Conservation (phyloP, 2,113 vertebrate genomes). For the Epinephelus moara region DNA sequence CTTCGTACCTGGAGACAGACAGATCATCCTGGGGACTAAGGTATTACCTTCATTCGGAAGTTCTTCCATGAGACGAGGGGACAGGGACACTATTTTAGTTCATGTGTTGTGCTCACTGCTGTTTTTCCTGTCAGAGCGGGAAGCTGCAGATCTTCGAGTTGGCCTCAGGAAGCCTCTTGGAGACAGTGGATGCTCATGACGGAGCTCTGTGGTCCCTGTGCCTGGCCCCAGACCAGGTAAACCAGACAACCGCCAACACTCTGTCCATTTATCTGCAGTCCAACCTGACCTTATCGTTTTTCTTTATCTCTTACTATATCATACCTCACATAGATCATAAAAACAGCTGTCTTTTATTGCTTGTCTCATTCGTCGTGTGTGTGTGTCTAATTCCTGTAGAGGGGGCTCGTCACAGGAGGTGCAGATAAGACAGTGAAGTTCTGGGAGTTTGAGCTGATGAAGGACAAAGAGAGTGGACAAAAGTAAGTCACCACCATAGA, state of each 20-base stretch:
- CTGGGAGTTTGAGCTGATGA: conserved; percentile 98
- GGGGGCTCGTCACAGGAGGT: conserved; percentile 92
- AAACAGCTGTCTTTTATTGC: not conserved
- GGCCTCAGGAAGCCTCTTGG: conserved; percentile 91
- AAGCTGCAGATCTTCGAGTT: conserved; percentile 96
- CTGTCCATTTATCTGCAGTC: not conserved
- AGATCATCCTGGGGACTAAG: conserved; percentile 95
- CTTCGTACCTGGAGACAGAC: conserved; percentile 95
- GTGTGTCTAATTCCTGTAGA: conserved; percentile 75
- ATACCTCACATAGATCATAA: not conserved
- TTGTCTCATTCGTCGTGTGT: not conserved
- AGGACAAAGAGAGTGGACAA: conserved; percentile 85
- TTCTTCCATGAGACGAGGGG: not conserved
- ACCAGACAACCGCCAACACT: not conserved
- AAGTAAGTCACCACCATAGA: conserved; percentile 83
- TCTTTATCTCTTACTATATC: too few species aligned
- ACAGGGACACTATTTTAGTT: not conserved
- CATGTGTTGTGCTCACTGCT: not conserved
- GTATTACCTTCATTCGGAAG: conserved; percentile 70
- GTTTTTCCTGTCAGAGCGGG: conserved; percentile 85
- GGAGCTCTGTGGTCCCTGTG: conserved; percentile 94
- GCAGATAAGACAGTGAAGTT: conserved; percentile 97
- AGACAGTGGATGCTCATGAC: conserved; percentile 86
- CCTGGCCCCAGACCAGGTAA: conserved; percentile 95
- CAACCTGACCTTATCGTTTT: not conserved